These are phyloP conservation scores for Hycleus phaleratus DNA, from an alignment of 1,140 invertebrate species.

Conservation along the genomic window DNA sequence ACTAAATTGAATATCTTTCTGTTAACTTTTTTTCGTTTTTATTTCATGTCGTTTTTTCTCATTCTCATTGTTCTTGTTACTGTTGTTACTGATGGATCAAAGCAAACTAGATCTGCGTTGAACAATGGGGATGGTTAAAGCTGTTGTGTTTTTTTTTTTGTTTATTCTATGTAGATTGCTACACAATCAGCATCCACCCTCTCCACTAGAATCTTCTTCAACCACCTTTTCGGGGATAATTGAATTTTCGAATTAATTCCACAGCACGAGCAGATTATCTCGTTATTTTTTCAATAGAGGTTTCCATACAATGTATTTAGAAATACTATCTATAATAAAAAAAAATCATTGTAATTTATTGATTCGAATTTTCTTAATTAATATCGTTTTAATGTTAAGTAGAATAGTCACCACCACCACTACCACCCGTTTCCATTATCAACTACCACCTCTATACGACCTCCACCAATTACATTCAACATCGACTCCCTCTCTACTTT, in stretches of 20 bases:
- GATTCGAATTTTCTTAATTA: too few relatives aligned
- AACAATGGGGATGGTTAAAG: neutral
- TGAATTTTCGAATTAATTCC: conserved; percentile 12
- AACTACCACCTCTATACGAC: conserved; percentile 15
- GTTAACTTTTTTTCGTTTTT: conserved; percentile 37
- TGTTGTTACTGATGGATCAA: neutral
- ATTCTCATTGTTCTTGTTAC: neutral
- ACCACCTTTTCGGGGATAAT: neutral
- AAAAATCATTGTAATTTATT: conserved; percentile 37
- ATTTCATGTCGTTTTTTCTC: neutral
- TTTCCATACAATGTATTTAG: conserved; percentile 9
- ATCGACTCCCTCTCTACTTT: conserved; percentile 29
- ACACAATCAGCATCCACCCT: too few relatives aligned
- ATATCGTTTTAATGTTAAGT: too few relatives aligned
- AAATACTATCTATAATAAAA: conserved; percentile 36
- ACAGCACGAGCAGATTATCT: conserved; percentile 4
- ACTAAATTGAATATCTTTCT: conserved; percentile 42
- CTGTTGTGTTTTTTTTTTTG: neutral
- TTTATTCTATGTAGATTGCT: neutral
- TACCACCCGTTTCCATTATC: conserved; percentile 14
- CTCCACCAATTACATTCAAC: conserved; percentile 38
- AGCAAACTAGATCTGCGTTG: neutral
- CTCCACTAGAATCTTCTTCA: too few relatives aligned
- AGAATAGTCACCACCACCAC: neutral
- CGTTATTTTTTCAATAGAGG: neutral